Conservation (phyloP, 2,797 vertebrate genomes). For the Natrix natrix region DNA sequence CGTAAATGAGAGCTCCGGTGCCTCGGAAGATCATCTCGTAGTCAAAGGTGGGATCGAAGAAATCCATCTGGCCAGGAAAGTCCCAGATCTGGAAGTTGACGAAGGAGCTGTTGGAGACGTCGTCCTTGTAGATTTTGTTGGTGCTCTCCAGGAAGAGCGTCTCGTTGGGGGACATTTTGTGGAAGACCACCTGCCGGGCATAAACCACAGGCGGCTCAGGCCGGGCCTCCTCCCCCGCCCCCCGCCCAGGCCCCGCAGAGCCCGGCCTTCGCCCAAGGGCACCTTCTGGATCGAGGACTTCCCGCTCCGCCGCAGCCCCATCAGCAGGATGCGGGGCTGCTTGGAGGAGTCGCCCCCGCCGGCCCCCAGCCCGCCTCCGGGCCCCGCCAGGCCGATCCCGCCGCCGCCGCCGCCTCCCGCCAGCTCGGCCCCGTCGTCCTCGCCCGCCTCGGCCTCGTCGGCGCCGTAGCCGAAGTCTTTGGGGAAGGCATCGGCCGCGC, state of each 20-base stretch:
- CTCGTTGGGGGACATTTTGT: conserved; percentile 99
- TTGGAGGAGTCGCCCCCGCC: conserved; percentile 77
- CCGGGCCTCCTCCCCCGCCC: rapidly evolving
- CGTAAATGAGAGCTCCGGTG: conserved; percentile 97
- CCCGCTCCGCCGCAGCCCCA: conserved; percentile 94
- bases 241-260: background rate
- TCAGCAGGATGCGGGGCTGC: conserved; percentile 93
- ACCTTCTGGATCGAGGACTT: conserved; percentile 99
- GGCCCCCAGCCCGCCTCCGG: conserved; percentile 65
- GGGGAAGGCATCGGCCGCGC: conserved; percentile 90
- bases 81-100: conserved; percentile 99
- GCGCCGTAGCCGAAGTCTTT: conserved; percentile 98
- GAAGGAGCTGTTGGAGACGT: conserved; percentile 99
- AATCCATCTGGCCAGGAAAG: conserved; percentile 98
- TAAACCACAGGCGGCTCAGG: background rate
- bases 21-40: conserved; percentile 99
- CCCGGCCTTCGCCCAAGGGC: background rate
- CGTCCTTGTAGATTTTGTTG: conserved; percentile 99
- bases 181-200: conserved; percentile 90
- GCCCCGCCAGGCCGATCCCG: conserved; percentile 46
- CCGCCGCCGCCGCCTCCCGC: conserved; percentile 54
- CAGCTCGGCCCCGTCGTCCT: conserved; percentile 64
- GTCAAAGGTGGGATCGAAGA: conserved; percentile 98
- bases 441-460: conserved; percentile 91
- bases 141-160: conserved; percentile 98